phyloP scores from a whole-genome alignment of 1,140 invertebrate genomes.

The Chelonus insularis region DNA sequence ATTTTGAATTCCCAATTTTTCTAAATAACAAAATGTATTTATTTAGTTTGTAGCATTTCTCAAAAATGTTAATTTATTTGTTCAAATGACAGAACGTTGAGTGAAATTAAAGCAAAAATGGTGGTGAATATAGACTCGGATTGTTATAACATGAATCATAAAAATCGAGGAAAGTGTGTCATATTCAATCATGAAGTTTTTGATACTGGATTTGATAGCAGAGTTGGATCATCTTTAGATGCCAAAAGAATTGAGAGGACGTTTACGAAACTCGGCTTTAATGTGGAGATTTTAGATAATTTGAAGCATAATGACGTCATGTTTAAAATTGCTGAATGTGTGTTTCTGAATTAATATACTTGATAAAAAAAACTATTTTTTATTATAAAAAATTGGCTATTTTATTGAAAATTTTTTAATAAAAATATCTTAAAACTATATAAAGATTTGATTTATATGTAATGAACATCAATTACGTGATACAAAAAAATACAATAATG shows the following conservation, averaged over 20 bases:
- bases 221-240: constrained; percentile 45
- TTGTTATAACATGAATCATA: constrained; percentile 70
- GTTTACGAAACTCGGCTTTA: constrained; percentile 46
- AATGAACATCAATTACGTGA: too few relatives aligned
- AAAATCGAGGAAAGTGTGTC: constrained; percentile 68
- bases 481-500: too few relatives aligned
- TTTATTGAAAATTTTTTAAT: constrained; percentile 14
- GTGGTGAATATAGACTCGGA: constrained; percentile 46
- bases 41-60: too few relatives aligned
- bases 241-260: constrained; percentile 39
- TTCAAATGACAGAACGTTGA: neutral
- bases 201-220: constrained; percentile 39
- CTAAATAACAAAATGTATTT: too few relatives aligned
- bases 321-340: constrained; percentile 42
- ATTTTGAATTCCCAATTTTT: too few relatives aligned
- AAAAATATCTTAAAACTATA: neutral
- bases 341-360: constrained; percentile 12
- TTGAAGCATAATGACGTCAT: constrained; percentile 38
- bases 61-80: neutral
- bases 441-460: neutral
- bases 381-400: neutral
- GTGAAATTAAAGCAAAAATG: constrained; percentile 31
- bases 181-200: constrained; percentile 77
- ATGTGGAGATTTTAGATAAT: constrained; percentile 39
- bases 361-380: neutral